These are phyloP conservation scores for Platanista minor DNA, from an alignment of 2,113 vertebrate genomes.

Conservation along the genomic window DNA sequence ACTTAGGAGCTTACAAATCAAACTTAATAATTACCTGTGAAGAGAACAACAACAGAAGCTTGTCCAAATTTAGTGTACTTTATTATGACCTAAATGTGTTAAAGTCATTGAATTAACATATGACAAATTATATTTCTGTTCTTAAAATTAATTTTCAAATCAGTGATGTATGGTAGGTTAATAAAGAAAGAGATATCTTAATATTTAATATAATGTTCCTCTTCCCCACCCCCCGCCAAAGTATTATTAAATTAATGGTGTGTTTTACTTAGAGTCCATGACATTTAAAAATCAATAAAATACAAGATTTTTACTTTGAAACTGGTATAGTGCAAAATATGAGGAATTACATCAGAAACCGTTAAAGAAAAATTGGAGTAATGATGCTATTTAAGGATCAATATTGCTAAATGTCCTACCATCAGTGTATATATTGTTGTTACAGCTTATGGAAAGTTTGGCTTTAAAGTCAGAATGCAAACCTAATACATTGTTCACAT, in stretches of 20 bases:
- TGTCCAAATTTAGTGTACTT: not conserved
- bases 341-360: not conserved
- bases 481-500: not conserved
- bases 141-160: not conserved
- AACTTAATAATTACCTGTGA: not conserved
- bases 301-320: not conserved
- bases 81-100: not conserved
- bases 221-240: not conserved
- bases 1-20: not conserved
- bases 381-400: not conserved
- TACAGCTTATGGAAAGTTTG: not conserved
- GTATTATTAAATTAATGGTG: conserved; percentile 14
- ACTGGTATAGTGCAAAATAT: not conserved
- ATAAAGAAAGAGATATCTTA: not conserved
- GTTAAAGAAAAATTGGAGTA: not conserved
- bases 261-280: not conserved
- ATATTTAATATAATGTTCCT: not conserved
- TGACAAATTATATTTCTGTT: not conserved
- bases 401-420: not conserved
- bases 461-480: not conserved
- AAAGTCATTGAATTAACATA: not conserved
- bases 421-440: not conserved
- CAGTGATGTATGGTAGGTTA: not conserved
- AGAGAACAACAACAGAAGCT: not conserved
- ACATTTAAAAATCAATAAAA: conserved; percentile 23